Evolutionary conservation across 1,140 invertebrate genomes (phyloP), one percentile per base, ranked within the genome.

Genomic region (Ceratitis capitata): DNA sequence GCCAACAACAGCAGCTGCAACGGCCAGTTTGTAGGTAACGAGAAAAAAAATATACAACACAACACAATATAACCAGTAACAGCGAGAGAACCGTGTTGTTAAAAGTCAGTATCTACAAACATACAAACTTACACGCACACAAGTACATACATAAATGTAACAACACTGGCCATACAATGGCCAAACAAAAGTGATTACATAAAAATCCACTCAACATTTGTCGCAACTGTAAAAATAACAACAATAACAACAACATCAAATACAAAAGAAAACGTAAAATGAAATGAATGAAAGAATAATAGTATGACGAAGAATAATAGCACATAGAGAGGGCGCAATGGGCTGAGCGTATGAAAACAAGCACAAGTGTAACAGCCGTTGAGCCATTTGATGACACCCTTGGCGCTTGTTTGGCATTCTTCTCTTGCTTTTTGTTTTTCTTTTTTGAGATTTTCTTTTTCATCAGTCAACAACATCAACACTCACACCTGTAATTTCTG

Each of bases 401-500:
- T 78, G 69, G 45, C 69, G 45, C 69, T 78, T 78, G 39, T 78
- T 78, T 78, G 19, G n/a, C 69, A 45, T 78, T 78, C 19, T 78
- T 78, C n/a, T 45, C 45, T 35, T 32, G 16, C 39, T 42, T 39
- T 19, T 69, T 19, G 7, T 5, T n/a, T 42, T 14, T 74, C 6
- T 42, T 35, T 74, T 35, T 74, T 42, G 64, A 7, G 5, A n/a
- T 74, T 7, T 42, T 12, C 51, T 16, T 74, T 32, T 19, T 39
- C n/a, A n/a, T 39, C n/a, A n/a, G n/a, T n/a, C n/a, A 42, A n/a
- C 64, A 42, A 74, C 19, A n/a, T 74, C 2, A 2, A 74, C 4
- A 29, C 19, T 78, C 39, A 35, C 69, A 78, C 69, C 69, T 47
- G 39, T n/a, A 26, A 26, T 78, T 45, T n/a, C 23, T 10, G 45